These are phyloP conservation scores for Schizotus pectinicornis DNA, from an alignment of 2,888 invertebrate species.

Conservation along the genomic window DNA sequence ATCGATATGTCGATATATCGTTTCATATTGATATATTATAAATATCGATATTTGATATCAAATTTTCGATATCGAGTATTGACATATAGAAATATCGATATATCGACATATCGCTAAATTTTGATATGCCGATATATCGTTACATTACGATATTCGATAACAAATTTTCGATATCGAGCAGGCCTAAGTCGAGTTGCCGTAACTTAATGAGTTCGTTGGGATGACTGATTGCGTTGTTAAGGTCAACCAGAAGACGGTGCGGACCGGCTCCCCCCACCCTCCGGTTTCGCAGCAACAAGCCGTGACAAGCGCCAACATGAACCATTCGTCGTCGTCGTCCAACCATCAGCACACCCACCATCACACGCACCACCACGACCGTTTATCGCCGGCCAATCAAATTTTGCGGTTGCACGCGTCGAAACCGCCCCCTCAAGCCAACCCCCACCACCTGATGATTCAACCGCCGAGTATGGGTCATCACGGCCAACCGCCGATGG, in stretches of 20 bases:
- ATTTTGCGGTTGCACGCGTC: constrained; percentile 62
- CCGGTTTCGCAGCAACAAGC: constrained; percentile 38
- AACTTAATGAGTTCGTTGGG: too few relatives aligned
- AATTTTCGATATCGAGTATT: too few relatives aligned
- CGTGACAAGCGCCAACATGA: constrained; percentile 59
- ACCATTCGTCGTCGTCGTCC: constrained; percentile 56
- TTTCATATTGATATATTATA: too few relatives aligned
- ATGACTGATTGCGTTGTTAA: background rate
- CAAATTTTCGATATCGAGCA: too few relatives aligned
- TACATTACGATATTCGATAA: too few relatives aligned
- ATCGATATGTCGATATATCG: too few relatives aligned
- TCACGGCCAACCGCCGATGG: constrained; percentile 61
- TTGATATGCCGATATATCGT: too few relatives aligned
- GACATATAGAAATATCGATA: too few relatives aligned
- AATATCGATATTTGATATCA: too few relatives aligned
- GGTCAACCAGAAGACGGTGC: constrained; percentile 56
- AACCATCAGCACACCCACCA: constrained; percentile 70
- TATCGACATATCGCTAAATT: too few relatives aligned
- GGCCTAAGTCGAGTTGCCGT: too few relatives aligned
- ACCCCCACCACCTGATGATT: constrained; percentile 68
- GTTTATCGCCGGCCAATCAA: constrained; percentile 63
- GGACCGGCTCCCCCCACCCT: constrained; percentile 53
- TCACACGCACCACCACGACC: constrained; percentile 71
- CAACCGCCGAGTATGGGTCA: constrained; percentile 71
- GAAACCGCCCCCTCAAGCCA: constrained; percentile 48